Percentiles rank a stretch among this genome's conserved stretches.
phyloP scores from a whole-genome alignment of 1,140 invertebrate species.

The Dendroctonus valens region DNA sequence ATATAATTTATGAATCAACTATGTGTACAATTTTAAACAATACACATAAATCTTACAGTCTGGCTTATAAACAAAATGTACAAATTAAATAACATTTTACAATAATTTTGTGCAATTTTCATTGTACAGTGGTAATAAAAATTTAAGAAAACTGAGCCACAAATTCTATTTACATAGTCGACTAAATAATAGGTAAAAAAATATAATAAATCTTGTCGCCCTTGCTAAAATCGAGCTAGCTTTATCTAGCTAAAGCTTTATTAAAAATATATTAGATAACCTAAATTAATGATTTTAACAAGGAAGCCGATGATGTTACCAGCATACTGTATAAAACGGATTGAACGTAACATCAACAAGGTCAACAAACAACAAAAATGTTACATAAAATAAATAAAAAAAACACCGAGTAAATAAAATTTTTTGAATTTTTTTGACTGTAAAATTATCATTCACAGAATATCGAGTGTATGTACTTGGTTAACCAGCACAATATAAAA shows the following conservation, averaged over 20 bases:
- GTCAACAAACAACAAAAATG: conserved; percentile 34
- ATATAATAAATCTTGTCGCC: conserved; percentile 25
- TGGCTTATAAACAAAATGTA: conserved; percentile 45
- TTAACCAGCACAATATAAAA: neutral
- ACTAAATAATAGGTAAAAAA: conserved; percentile 33
- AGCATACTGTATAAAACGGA: conserved; percentile 1
- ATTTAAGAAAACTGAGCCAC: conserved; percentile 33
- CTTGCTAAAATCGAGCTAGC: no score
- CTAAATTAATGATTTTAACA: conserved; percentile 22
- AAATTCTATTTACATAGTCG: conserved; percentile 34
- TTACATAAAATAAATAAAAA: conserved; percentile 35
- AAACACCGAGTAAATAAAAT: conserved; percentile 34
- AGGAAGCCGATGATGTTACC: conserved; percentile 4
- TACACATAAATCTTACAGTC: conserved; percentile 47
- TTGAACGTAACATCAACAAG: conserved; percentile 32
- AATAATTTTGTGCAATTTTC: conserved; percentile 39
- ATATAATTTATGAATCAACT: conserved; percentile 49
- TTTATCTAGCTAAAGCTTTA: no score
- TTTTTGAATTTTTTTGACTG: conserved; percentile 27
- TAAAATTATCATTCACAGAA: neutral
- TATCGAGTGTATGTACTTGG: neutral
- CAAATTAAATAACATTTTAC: conserved; percentile 43
- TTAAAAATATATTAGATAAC: conserved; percentile 23
- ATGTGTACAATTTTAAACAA: conserved; percentile 47
- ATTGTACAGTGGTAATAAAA: conserved; percentile 39